Base-by-base conservation (phyloP, 1,140 invertebrate species). In the Augochlora pura region DNA sequence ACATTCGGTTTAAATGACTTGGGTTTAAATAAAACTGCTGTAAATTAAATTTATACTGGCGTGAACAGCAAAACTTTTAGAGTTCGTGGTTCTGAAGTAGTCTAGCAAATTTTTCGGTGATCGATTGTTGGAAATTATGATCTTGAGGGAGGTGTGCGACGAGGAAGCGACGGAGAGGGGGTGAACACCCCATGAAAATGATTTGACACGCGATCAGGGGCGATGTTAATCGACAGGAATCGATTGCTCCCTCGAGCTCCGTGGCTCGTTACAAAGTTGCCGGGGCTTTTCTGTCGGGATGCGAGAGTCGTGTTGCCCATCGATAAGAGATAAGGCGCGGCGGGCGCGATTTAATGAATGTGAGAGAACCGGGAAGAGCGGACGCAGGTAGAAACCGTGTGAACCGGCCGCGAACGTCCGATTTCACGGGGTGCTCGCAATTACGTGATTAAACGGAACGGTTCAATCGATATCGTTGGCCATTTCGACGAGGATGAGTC, bases 251-350 rank as follows among this genome's bases (percentile, higher is more conserved):
- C 60, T 14, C 59, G 69, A 54, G 64, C 42, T 64, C 59, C 64
- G 38, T 39, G n/a, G 21, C 23, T 59, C 60, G 32, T 71, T 68
- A 71, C 38, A 38, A 69, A 65, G 21, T 72, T 60, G 6, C 49
- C 21, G 7, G 27, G 59, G 21, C 10, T 42, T 18, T 64, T 32
- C 66, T 52, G 52, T 65, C 75, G 39, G 60, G 60, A 68, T 67
- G 64, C 39, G 63, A 66, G 68, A 86, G 64, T 86, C 79, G 64
- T 84, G 81, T 86, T 76, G 81, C 39, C 39, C 67, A 70, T 81
- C 77, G 82, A 84, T 84, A 88, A 81, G 38, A 83, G 89, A 90
- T 90, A 90, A 90, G 84, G 84, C 85, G 73, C 66, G 39, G n/a
- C n/a, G 46, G 54, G 81, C 70, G 65, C 25, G 25, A 78, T 72